Evolutionary conservation across 2,797 vertebrate species (phyloP).

Genomic region (Tadarida brasiliensis): DNA sequence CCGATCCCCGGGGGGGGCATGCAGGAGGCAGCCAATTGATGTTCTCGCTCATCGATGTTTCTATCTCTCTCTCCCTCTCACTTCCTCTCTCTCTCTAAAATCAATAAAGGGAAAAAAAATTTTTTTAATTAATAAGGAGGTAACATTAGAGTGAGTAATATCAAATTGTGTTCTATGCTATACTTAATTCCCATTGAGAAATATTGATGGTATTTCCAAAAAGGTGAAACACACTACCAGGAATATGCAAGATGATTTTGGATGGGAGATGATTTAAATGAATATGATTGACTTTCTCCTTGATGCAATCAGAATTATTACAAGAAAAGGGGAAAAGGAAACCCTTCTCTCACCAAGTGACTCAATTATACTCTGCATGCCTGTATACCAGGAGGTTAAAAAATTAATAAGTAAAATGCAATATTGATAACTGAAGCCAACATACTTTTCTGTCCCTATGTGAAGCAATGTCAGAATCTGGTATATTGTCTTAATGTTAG

Average conservation of each 20-base stretch:
- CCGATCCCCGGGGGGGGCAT: too few species aligned
- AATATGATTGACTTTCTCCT: neutral
- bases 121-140: neutral
- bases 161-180: neutral
- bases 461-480: neutral
- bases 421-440: neutral
- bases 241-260: neutral
- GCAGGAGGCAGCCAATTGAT: too few species aligned
- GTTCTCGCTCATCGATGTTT: too few species aligned
- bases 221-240: neutral
- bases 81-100: too few species aligned
- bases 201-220: neutral
- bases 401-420: neutral
- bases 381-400: neutral
- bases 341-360: neutral
- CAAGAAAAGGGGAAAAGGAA: neutral
- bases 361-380: neutral
- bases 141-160: neutral
- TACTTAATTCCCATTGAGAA: neutral
- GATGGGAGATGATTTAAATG: neutral
- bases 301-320: slow-evolving; percentile 9
- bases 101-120: too few species aligned
- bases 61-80: too few species aligned
- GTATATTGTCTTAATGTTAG: neutral
- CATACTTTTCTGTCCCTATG: neutral